Base-by-base conservation (phyloP, 2,888 invertebrate genomes). In the Drosophila prostipennis region DNA sequence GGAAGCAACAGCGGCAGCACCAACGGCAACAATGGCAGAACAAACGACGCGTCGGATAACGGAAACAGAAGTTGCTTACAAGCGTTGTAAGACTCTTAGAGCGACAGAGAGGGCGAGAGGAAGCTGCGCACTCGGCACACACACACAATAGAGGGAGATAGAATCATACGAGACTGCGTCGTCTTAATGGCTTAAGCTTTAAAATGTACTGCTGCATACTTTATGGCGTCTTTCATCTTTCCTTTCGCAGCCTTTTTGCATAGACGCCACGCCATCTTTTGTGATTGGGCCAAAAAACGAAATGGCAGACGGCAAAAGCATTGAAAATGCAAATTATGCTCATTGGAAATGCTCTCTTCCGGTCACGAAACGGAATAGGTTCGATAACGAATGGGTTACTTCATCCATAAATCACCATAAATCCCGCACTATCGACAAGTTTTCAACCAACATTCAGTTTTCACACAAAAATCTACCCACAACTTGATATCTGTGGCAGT, bases 41-140 rank as follows among this genome's bases (percentile, higher is more conserved):
- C 70, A 74, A 74, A 74, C 74, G 69, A 72, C 70, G 74, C 86
- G 71, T 74, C 80, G 72, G 77, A 79, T 77, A 83, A 68, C 76
- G 82, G 85, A 82, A 82, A 76, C 87, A 87, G 87, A 83, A 84
- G 76, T 84, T 87, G 82, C 85, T 87, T 70, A 81, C 87, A 84
- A 81, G 77, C 74, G 64, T 83, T 51, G 36, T 55, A 52, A 69
- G 65, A 53, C 51, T 43, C 60, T 36, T 11, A 59, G 56, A 51
- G 71, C 72, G 39, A 57, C 48, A 54, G 63, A 51, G 48, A 56
- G 10, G 43, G 42, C 36, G 4, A n/a, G 37, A 26, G 39, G 46
- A 45, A 40, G 40, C 8, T 10, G 16, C 40, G 53, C 16, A 14
- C 10, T 29, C 29, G 37, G 10, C 13, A 16, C 46, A 14, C 26